Evolutionary conservation across 2,113 vertebrate species (phyloP), one percentile per base, ranked within the genome.

Genomic region (Salvelinus fontinalis): DNA sequence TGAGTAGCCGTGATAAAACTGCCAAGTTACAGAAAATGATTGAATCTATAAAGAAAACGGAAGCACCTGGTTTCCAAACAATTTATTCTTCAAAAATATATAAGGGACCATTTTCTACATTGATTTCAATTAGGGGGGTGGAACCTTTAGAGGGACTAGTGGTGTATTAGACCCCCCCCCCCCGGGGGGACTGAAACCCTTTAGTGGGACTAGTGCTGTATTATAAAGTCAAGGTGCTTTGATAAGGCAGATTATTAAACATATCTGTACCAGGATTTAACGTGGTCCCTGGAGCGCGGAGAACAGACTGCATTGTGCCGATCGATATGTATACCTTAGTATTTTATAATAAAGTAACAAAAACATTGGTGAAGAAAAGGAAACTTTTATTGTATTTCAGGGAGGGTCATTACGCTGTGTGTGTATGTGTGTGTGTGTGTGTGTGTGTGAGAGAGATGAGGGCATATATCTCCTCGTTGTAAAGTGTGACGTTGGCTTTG

Each of bases 231-330:
- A 49, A 27, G 26, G 49, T 34, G 49, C 49, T 83, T 79, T 66
- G 29, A 73, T 70, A 74, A 77, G 65, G 49, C 66, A 66, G 62
- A 59, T n/a, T 67, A 77, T 84, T 79, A 75, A 79, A 73, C 4
- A 68, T 71, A 67, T 66, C 78, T 70, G 29, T 39, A 29, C 60
- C 31, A 22, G 7, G 20, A 14, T 5, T 34, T 14, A 49, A 81
- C 70, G 71, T 66, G 20, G 74, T 74, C 39, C 66, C 39, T 39
- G 13, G 51, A 81, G 48, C 20, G 2, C 76, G 70, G 64, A 13
- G 49, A 31, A 16, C 79, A n/a, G 60, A 22, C 22, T 65, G 2
- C 5, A 31, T 77, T 73, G 18, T 67, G 54, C 39, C 4, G 49
- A 76, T 78, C 62, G 70, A 78, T 74, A 31, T 11, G 2, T 39